Evolutionary conservation across 2,113 vertebrate genomes (phyloP).

Genomic region (Saccopteryx leptura): DNA sequence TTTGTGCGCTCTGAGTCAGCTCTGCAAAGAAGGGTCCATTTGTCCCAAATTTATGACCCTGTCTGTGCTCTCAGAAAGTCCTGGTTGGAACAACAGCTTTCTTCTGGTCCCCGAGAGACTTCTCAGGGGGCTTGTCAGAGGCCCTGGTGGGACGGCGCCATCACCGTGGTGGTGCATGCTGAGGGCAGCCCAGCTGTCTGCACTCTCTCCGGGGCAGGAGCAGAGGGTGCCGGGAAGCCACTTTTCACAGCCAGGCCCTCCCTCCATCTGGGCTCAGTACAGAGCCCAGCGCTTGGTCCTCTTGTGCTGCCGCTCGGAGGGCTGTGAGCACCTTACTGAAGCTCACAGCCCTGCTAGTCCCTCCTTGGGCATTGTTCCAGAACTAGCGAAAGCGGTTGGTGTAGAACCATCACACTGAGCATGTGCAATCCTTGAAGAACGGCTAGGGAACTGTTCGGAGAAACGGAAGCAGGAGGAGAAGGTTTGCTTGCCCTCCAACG

Average conservation of each 20-base stretch:
- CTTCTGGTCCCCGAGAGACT: not conserved
- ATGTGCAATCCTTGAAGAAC: not conserved
- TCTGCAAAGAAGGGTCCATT: accelerated
- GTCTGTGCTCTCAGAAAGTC: not conserved
- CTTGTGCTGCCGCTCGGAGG: not conserved
- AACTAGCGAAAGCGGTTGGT: not conserved
- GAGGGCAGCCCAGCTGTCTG: not conserved
- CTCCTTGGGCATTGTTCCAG: not conserved
- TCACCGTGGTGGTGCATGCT: accelerated
- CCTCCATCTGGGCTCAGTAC: accelerated
- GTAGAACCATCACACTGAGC: not conserved
- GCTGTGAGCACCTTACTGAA: accelerated
- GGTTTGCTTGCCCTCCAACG: not conserved
- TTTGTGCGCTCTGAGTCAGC: not conserved
- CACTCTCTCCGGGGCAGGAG: accelerated
- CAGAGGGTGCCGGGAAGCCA: not conserved
- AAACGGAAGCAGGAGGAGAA: too few species aligned
- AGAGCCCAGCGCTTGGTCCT: not conserved
- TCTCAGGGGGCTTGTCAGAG: not conserved
- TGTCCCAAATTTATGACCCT: not conserved
- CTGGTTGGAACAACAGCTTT: not conserved
- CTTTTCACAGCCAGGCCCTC: not conserved
- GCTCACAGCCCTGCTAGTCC: not conserved
- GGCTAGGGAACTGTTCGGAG: not conserved
- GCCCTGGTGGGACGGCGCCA: not conserved